phyloP scores from a whole-genome alignment of 2,797 vertebrate species.

The Yasuhikotakia modesta region DNA sequence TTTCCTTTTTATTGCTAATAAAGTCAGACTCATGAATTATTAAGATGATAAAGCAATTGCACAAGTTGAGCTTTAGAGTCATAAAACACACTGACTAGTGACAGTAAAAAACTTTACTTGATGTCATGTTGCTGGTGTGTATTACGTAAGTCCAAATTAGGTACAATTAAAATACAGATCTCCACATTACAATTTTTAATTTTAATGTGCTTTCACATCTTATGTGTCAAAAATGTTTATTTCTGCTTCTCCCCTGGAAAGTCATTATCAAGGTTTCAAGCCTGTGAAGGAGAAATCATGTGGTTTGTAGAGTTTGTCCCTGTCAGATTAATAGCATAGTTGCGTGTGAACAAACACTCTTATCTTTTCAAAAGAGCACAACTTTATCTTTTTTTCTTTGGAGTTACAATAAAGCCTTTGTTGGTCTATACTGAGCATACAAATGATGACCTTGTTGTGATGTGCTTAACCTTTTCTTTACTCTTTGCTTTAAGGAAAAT shows the following conservation, averaged over 20 bases:
- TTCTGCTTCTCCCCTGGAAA: background rate
- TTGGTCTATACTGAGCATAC: constrained; percentile 53
- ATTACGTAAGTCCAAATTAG: background rate
- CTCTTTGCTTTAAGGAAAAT: background rate
- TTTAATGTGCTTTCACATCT: background rate
- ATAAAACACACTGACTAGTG: constrained; percentile 10
- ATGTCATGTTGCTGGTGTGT: background rate
- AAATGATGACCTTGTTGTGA: constrained; percentile 66
- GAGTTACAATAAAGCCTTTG: constrained; percentile 52
- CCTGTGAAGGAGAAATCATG: background rate
- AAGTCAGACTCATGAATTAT: constrained; percentile 44
- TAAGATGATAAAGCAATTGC: constrained; percentile 22
- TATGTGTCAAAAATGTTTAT: background rate
- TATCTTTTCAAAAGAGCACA: constrained; percentile 56
- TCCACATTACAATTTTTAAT: background rate
- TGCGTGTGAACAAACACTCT: constrained; percentile 42
- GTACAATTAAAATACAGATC: background rate
- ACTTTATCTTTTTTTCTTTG: constrained; percentile 54
- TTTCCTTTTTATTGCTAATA: constrained; percentile 42
- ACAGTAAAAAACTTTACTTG: background rate
- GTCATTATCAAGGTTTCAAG: background rate
- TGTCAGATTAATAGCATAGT: constrained; percentile 35
- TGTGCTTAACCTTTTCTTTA: constrained; percentile 46
- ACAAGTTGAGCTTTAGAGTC: constrained; percentile 5
- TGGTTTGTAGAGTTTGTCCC: constrained; percentile 24